Conservation (phyloP, 1,140 invertebrate species). For the Drosophila bocqueti region DNA sequence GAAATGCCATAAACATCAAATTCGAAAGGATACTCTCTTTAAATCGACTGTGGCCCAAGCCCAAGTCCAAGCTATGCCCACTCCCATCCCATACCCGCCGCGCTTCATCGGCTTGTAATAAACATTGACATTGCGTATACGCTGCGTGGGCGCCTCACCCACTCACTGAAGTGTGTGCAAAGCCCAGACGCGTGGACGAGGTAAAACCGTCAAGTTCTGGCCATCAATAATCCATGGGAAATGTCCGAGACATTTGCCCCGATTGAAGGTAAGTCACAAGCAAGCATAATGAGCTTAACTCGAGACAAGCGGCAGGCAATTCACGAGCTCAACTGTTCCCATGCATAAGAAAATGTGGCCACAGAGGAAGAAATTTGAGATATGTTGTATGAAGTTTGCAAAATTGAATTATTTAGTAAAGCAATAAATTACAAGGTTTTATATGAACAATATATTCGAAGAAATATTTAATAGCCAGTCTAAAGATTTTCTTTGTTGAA, state of each 20-base stretch:
- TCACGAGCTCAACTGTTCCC: conserved; percentile 23
- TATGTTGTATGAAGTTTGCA: neutral
- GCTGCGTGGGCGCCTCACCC: conserved; percentile 19
- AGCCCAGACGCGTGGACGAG: conserved; percentile 18
- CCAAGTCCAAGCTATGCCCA: neutral
- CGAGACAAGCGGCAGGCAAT: conserved; percentile 34
- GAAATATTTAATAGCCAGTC: too few relatives aligned
- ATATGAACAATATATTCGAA: neutral
- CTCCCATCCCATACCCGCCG: neutral
- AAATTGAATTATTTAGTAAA: neutral
- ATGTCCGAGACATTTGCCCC: conserved; percentile 43
- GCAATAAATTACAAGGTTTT: neutral
- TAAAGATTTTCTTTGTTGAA: neutral
- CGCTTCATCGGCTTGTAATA: conserved; percentile 12
- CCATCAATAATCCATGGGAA: conserved; percentile 45
- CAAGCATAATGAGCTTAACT: conserved; percentile 74
- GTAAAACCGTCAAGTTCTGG: conserved; percentile 25
- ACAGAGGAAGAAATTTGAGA: neutral
- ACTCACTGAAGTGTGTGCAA: conserved; percentile 31
- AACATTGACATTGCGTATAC: conserved; percentile 42
- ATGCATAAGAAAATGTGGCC: conserved; percentile 3
- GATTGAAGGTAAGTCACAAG: conserved; percentile 59
- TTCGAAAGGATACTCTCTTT: conserved; percentile 49
- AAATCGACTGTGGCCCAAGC: conserved; percentile 20
- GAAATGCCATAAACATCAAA: conserved; percentile 72